Percentiles rank a stretch among this genome's conserved stretches.
phyloP scores from a whole-genome alignment of 2,113 vertebrate genomes.

The Strigops habroptila region DNA sequence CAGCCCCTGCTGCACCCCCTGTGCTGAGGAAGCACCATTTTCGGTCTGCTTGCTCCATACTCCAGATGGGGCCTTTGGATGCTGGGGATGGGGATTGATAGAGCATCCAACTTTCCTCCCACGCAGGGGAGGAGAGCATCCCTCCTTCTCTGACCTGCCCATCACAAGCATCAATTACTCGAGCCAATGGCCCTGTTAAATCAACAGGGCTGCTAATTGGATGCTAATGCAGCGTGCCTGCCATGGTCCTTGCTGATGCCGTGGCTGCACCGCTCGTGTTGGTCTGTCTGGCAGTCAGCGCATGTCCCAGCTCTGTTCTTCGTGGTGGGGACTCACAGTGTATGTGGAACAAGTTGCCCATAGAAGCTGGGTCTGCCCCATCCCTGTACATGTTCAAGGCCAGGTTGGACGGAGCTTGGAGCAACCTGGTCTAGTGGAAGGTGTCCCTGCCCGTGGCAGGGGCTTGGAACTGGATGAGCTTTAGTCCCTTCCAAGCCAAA shows the following conservation, averaged over 20 bases:
- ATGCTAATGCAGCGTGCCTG: background rate
- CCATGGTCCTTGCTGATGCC: background rate
- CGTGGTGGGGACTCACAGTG: rapidly evolving
- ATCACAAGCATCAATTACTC: background rate
- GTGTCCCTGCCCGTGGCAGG: background rate
- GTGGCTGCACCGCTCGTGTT: rapidly evolving
- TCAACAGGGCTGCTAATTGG: background rate
- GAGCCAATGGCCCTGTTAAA: background rate
- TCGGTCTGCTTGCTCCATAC: rapidly evolving
- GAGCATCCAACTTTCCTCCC: background rate
- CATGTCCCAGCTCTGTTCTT: background rate
- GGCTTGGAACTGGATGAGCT: background rate
- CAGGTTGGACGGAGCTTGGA: background rate
- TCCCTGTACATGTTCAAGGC: background rate
- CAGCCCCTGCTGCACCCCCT: rapidly evolving
- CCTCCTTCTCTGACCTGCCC: background rate
- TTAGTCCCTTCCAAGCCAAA: background rate
- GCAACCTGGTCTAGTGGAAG: background rate
- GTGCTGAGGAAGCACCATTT: background rate
- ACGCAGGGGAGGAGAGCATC: background rate
- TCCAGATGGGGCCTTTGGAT: background rate
- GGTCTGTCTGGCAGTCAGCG: background rate
- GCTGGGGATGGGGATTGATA: background rate
- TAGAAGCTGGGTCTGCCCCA: background rate
- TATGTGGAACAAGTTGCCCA: background rate